These are phyloP conservation scores for Amniataba percoides DNA, from an alignment of 2,797 vertebrate species.

Conservation along the genomic window DNA sequence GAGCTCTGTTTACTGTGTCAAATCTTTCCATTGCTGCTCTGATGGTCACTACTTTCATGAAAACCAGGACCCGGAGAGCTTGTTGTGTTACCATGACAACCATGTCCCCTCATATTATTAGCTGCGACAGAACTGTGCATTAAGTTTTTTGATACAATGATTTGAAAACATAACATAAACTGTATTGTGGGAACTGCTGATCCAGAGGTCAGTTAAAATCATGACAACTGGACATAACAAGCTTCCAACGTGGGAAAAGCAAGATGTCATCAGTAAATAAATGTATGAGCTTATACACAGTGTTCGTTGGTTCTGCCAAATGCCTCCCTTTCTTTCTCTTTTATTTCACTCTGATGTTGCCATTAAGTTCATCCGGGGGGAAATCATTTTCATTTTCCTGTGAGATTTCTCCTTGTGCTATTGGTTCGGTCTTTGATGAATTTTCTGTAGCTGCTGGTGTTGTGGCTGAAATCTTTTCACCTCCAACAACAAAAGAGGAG, in stretches of 20 bases:
- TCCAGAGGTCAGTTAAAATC: neutral
- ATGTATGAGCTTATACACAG: neutral
- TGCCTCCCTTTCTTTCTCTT: neutral
- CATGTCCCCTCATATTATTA: neutral
- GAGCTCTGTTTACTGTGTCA: neutral
- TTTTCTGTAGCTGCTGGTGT: neutral
- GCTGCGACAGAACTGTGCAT: neutral
- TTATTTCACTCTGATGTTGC: neutral
- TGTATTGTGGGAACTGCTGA: too few species aligned
- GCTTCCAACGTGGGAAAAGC: neutral
- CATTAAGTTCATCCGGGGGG: conserved; percentile 5
- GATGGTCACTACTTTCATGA: neutral
- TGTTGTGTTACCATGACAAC: neutral
- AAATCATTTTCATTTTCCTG: conserved; percentile 14
- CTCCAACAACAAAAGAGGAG: neutral
- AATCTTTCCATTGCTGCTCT: neutral
- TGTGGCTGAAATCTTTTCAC: conserved; percentile 9
- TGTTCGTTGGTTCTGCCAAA: neutral
- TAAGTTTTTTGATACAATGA: neutral
- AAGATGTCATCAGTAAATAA: neutral
- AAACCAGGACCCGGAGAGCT: neutral
- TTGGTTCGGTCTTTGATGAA: neutral
- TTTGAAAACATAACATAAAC: neutral
- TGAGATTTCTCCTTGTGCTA: conserved; percentile 11
- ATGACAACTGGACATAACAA: neutral